These are phyloP conservation scores for Hylaeus anthracinus DNA, from an alignment of 1,140 invertebrate genomes.

Conservation along the genomic window DNA sequence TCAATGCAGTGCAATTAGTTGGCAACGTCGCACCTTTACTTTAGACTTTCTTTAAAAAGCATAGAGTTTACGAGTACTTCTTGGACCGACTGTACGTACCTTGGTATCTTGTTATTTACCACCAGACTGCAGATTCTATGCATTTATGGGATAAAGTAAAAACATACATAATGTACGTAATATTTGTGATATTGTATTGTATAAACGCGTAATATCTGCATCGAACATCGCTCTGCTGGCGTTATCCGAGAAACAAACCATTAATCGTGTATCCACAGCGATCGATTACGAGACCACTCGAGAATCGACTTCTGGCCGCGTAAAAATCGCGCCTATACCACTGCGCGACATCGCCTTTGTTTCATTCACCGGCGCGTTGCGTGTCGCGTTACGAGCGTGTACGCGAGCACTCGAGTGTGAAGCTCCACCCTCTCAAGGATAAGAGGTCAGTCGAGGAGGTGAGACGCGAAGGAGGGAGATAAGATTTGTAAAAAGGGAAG, in stretches of 20 bases:
- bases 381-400: conserved; percentile 43
- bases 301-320: not conserved
- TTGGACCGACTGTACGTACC: no score
- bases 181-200: no score
- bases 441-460: conserved; percentile 28
- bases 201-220: not conserved
- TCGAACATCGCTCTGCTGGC: not conserved
- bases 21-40: no score
- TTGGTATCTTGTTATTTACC: no score
- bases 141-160: no score
- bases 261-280: not conserved
- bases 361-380: conserved; percentile 53
- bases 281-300: conserved; percentile 7
- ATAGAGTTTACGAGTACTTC: no score
- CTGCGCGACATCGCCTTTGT: conserved; percentile 51
- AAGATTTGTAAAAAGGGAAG: not conserved
- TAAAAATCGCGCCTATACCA: conserved; percentile 45
- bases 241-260: not conserved
- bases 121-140: no score
- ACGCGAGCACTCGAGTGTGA: conserved; percentile 52
- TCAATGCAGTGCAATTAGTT: no score
- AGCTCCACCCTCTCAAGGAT: conserved; percentile 55
- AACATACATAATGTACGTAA: no score
- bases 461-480: conserved; percentile 5
- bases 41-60: no score